Evolutionary conservation across 2,113 vertebrate genomes (phyloP).

Genomic region (Cyanistes caeruleus): DNA sequence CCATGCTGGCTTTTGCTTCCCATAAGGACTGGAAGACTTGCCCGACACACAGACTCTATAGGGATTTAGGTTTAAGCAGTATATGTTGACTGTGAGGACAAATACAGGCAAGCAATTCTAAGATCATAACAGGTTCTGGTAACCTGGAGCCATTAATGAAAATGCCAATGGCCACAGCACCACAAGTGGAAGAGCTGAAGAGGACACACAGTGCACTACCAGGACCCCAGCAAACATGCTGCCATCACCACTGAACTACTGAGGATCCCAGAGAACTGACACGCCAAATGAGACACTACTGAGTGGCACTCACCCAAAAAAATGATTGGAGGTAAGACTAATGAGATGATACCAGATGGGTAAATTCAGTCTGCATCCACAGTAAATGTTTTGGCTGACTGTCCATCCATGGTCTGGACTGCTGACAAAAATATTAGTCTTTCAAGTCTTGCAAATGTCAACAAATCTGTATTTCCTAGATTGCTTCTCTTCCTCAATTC

Average conservation of each 20-base stretch:
- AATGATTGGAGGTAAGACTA: background rate
- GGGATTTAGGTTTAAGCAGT: background rate
- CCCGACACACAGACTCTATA: background rate
- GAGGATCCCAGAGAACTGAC: accelerated
- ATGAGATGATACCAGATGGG: background rate
- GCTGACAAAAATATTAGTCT: background rate
- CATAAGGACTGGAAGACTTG: background rate
- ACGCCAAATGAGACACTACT: background rate
- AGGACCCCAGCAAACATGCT: background rate
- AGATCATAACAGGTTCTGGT: background rate
- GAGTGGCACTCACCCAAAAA: background rate
- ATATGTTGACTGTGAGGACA: background rate
- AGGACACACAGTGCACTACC: background rate
- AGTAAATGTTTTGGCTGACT: background rate
- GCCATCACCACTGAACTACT: background rate
- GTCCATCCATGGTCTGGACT: background rate
- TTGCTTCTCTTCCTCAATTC: background rate
- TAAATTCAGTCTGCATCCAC: background rate
- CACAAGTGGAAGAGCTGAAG: background rate
- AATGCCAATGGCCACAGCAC: background rate
- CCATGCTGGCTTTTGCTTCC: background rate
- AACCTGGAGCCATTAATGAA: background rate
- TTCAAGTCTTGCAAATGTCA: background rate
- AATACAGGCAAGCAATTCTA: background rate
- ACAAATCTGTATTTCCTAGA: background rate